phyloP scores from a whole-genome alignment of 2,113 vertebrate species.

The Pomatorhinus ruficollis region DNA sequence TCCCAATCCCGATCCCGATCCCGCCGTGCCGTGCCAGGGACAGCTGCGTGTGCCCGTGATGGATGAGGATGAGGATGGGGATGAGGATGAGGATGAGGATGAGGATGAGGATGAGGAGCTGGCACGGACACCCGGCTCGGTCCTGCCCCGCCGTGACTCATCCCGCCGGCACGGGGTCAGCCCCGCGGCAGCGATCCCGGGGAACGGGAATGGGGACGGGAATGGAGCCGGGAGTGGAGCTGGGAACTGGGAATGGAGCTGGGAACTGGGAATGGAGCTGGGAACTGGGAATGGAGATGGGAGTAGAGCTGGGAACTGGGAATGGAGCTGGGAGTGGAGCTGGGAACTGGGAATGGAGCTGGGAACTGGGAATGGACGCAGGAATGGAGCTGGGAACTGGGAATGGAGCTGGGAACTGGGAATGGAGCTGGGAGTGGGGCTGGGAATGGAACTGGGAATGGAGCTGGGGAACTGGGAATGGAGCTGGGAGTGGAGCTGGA shows the following conservation, averaged over 20 bases:
- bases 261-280: neutral
- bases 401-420: too few relatives aligned
- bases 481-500: neutral
- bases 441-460: neutral
- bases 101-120: neutral
- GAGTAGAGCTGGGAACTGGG: neutral
- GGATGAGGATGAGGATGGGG: neutral
- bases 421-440: too few relatives aligned
- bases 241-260: neutral
- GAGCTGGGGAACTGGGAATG: neutral
- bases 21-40: conserved; percentile 18
- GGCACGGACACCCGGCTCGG: neutral
- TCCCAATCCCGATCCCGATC: neutral
- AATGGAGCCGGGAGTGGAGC: neutral
- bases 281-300: neutral
- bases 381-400: neutral
- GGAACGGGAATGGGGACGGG: neutral
- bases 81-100: neutral
- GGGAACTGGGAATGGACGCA: neutral
- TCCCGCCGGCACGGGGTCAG: neutral
- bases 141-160: neutral
- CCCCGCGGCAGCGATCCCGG: neutral
- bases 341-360: neutral
- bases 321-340: neutral
- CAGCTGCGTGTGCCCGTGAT: conserved; percentile 23